Evolutionary conservation across 2,888 invertebrate species (phyloP), one percentile per base, ranked within the genome.

Genomic region (Lithophane leautieri): DNA sequence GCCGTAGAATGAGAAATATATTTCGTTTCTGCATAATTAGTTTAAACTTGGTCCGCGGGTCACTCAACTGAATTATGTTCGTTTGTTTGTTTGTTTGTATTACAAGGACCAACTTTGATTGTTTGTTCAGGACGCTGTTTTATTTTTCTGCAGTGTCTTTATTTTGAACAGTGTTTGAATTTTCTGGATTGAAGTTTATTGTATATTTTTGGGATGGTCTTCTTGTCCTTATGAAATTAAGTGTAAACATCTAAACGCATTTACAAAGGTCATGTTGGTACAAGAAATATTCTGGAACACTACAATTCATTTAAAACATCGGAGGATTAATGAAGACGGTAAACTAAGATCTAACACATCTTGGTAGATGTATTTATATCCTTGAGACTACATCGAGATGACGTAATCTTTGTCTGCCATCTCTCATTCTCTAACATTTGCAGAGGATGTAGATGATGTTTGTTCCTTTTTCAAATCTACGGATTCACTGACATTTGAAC

Each of bases 11-110:
- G 88, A 86, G 85, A 87, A 86, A 88, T 91, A 86, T 89, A 91
- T 92, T 92, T 91, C 88, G 89, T 88, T 91, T 92, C 91, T 88
- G 89, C 88, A 88, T 94, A 93, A 94, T 94, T 93, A 92, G 91
- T 92, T 94, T 92, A 91, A 85, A 83, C 86, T 84, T 86, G 86
- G 87, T 81, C 88, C 81, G 80, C 80, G 90, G 89, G 90, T 91
- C 91, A 91, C 91, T 92, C 91, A 89, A 90, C 84, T 85, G 89
- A 94, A 94, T 94, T 93, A 93, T 90, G 90, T 91, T 91, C 91
- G 91, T 93, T 91, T 92, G 91, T 91, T 89, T 92, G 91, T 91
- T 89, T 90, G 88, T 88, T 89, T 89, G 88, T 89, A 82, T 87
- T 86, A 86, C 84, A 88, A 86, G 81, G 87, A 80, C 85, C 69